Evolutionary conservation across 2,888 invertebrate genomes (phyloP), one percentile per base, ranked within the genome.

Genomic region (Podabrus alpinus): DNA sequence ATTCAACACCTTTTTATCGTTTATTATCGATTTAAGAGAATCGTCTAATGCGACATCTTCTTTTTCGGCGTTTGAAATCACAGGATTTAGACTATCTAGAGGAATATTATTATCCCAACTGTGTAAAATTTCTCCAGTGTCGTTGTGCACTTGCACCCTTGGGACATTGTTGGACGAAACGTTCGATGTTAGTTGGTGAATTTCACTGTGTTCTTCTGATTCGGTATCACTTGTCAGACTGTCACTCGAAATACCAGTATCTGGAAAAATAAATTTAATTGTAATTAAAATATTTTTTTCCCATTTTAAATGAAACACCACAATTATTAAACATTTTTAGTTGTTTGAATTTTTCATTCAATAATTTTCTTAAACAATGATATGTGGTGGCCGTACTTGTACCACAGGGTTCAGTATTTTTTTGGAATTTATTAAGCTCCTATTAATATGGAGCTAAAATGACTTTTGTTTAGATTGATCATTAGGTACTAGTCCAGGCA

Each of bases 131-230:
- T 79, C 78, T 11, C 80, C 80, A 21, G 76, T 66, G 68, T 84
- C 82, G 72, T 83, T 83, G 83, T 93, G 93, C 10, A 94, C 91
- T 86, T 94, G 94, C 0, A 94, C 87, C 70, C 93, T 89, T 0
- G 95, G 94, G 15, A 82, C 82, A 19, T 78, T 79, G 11, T 71
- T 77, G 25, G 77, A 78, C 15, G 78, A 75, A 45, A 79, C 77
- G 19, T 80, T 78, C 59, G 81, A 81, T 24, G 82, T 80, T 1
- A 80, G 79, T 19, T 81, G 82, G 29, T 82, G 80, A 7, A 80
- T 79, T 15, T 82, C 83, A 60, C 86, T 83, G 24, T 84, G 81
- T 11, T 82, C 80, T 13, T 82, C 84, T 0, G 82, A 77, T 24
- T 86, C 86, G 9, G 80, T 82, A 4, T 87, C 85, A 82, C 87